Evolutionary conservation across 2,797 vertebrate species (phyloP).

Genomic region (Taenioides sp.): DNA sequence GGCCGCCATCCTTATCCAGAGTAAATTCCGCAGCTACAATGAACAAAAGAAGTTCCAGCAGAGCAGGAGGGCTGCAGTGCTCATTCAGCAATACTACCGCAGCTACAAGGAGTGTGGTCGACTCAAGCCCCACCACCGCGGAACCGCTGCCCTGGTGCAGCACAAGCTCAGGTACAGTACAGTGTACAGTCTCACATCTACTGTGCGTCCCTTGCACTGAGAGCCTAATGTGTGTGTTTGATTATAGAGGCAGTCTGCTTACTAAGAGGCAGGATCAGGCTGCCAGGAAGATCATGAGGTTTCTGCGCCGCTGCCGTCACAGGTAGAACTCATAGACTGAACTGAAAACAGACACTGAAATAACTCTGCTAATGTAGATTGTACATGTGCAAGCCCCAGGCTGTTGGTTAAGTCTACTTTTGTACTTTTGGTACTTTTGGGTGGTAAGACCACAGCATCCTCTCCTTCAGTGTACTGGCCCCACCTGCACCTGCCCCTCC

Average conservation of each 20-base stretch:
- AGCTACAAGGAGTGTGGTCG: conserved; percentile 93
- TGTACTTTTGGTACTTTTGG: conserved; percentile 19
- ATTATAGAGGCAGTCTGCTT: conserved; percentile 92
- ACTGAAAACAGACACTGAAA: conserved; percentile 13
- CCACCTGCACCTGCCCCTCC: conserved; percentile 61
- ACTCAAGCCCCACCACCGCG: conserved; percentile 86
- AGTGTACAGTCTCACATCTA: neutral
- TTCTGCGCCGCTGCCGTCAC: conserved; percentile 97
- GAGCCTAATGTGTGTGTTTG: conserved; percentile 30
- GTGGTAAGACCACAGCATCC: conserved; percentile 51
- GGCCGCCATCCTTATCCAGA: conserved; percentile 99
- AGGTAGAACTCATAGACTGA: conserved; percentile 78
- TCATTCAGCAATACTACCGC: conserved; percentile 99
- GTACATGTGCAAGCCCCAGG: conserved; percentile 11
- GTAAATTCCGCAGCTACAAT: conserved; percentile 98
- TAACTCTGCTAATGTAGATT: conserved; percentile 20
- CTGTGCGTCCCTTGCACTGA: too few relatives aligned
- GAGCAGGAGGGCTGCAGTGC: conserved; percentile 92
- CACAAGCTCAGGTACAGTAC: conserved; percentile 92
- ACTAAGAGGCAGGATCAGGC: conserved; percentile 99
- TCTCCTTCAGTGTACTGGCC: conserved; percentile 58
- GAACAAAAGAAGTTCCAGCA: conserved; percentile 99
- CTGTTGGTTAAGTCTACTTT: conserved; percentile 34
- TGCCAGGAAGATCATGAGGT: conserved; percentile 99
- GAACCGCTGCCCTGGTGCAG: conserved; percentile 85